phyloP scores from a whole-genome alignment of 2,797 vertebrate species.

The Phylloscopus collybita region DNA sequence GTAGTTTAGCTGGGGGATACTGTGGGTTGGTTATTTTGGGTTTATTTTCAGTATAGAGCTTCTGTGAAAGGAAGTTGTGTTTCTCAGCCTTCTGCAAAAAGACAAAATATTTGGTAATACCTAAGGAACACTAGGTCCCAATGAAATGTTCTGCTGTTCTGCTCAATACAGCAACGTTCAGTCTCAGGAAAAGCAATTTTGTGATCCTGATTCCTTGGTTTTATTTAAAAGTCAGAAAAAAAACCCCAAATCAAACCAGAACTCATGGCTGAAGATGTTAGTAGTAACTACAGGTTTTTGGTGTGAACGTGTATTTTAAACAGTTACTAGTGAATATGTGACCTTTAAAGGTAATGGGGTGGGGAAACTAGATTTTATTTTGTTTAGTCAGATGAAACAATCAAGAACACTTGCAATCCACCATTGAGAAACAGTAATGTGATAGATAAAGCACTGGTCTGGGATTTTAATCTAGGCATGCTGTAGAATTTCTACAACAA shows the following conservation, averaged over 20 bases:
- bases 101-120: not conserved
- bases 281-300: not conserved
- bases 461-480: not conserved
- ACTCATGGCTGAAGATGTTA: not conserved
- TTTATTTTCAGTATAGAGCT: not conserved
- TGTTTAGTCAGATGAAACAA: slow-evolving; percentile 9
- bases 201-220: not conserved
- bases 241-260: not conserved
- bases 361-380: slow-evolving; percentile 32
- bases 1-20: not conserved
- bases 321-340: not conserved
- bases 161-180: not conserved
- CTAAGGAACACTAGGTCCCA: not conserved
- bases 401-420: slow-evolving; percentile 10
- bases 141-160: not conserved
- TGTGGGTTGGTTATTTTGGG: not conserved
- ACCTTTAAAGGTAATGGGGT: slow-evolving; percentile 29
- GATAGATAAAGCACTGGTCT: not conserved
- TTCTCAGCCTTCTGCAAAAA: not conserved
- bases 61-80: not conserved
- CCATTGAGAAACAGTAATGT: slow-evolving; percentile 1
- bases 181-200: not conserved
- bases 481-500: not conserved
- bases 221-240: not conserved
- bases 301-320: not conserved